These are phyloP conservation scores for Tyrannus savana DNA, from an alignment of 2,113 vertebrate species.

Conservation along the genomic window DNA sequence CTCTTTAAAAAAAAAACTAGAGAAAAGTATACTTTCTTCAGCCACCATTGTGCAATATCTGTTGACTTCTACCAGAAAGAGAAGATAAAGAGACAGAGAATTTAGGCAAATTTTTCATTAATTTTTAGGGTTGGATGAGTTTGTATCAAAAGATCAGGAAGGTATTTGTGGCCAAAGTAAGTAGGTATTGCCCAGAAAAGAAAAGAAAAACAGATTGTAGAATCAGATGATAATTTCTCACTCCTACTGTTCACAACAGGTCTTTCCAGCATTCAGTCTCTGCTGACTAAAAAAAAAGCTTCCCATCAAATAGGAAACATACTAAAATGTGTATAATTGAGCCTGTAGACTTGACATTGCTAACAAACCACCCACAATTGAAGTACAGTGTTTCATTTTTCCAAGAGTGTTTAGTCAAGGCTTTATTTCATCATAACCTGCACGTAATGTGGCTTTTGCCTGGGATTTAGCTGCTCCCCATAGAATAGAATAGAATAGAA, in stretches of 20 bases:
- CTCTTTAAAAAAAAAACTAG: not conserved
- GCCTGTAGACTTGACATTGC: not conserved
- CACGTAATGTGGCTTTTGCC: not conserved
- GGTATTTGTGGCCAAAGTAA: not conserved
- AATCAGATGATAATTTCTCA: not conserved
- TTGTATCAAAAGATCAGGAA: not conserved
- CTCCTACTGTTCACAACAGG: not conserved
- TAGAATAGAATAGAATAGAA: not conserved
- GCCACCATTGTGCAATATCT: not conserved
- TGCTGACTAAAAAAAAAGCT: not conserved
- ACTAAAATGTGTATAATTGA: not conserved
- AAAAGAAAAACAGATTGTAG: not conserved
- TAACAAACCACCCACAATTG: not conserved
- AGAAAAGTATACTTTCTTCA: not conserved
- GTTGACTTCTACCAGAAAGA: not conserved
- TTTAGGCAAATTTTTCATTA: not conserved
- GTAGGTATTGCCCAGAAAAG: not conserved
- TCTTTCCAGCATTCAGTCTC: not conserved
- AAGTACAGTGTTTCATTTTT: not conserved
- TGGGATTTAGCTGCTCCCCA: not conserved
- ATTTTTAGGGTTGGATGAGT: not conserved
- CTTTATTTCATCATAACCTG: not conserved
- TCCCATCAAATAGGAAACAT: not conserved
- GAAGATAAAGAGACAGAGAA: not conserved
- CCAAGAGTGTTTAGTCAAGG: not conserved